Conservation (phyloP, 2,113 vertebrate species). For the Hucho hucho region DNA sequence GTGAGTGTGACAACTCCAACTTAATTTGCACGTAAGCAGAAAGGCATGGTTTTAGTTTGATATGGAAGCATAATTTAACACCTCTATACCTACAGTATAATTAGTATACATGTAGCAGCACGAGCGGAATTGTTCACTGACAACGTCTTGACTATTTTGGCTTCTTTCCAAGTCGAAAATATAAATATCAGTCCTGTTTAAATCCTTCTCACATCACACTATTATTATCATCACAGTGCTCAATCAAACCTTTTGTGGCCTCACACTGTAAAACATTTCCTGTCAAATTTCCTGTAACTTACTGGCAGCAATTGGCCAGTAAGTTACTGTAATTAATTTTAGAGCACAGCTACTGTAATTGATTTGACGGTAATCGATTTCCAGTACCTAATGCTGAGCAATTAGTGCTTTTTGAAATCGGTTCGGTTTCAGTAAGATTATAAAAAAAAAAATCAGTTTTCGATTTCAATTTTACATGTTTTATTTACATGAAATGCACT, state of each 20-base stretch:
- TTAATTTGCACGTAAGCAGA: not conserved
- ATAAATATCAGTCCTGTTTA: not conserved
- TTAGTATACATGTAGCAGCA: constrained; percentile 2
- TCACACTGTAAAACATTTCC: not conserved
- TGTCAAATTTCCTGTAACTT: too few relatives aligned
- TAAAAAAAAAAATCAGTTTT: too few relatives aligned
- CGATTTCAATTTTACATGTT: too few relatives aligned
- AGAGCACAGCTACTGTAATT: not conserved
- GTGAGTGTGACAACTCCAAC: not conserved
- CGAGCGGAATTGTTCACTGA: not conserved
- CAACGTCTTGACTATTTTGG: constrained; percentile 5
- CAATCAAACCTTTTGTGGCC: not conserved
- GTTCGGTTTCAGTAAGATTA: too few relatives aligned
- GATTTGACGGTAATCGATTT: too few relatives aligned
- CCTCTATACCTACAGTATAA: not conserved
- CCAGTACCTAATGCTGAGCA: too few relatives aligned
- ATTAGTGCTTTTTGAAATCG: too few relatives aligned
- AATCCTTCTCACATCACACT: not conserved
- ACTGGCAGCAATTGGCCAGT: too few relatives aligned
- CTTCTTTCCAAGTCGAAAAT: not conserved
- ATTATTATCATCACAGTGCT: not conserved
- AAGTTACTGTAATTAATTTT: not conserved
- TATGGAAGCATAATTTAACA: not conserved
- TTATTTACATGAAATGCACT: too few relatives aligned
- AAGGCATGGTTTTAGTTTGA: not conserved